phyloP scores from a whole-genome alignment of 2,797 vertebrate genomes.

The Sebastes kiyomatsui region DNA sequence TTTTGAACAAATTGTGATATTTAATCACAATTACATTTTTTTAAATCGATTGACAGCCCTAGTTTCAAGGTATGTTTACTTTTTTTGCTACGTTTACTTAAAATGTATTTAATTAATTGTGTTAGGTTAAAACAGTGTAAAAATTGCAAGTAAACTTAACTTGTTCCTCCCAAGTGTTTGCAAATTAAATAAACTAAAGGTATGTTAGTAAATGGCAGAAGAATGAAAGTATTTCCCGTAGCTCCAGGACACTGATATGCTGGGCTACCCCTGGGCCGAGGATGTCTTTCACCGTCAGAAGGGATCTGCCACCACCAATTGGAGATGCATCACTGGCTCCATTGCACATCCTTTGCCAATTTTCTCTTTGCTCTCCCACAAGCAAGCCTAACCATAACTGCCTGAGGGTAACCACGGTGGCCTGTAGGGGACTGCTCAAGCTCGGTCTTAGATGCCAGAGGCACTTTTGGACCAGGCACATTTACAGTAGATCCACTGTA shows the following conservation, averaged over 20 bases:
- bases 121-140: neutral
- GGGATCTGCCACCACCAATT: constrained; percentile 17
- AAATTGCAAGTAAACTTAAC: neutral
- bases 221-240: neutral
- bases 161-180: neutral
- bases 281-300: neutral
- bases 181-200: neutral
- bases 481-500: constrained; percentile 5
- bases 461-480: neutral
- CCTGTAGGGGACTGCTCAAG: constrained; percentile 13
- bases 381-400: constrained; percentile 22
- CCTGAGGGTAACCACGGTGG: constrained; percentile 30
- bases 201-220: neutral
- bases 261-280: neutral
- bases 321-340: constrained; percentile 32
- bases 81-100: neutral
- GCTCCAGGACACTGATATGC: neutral
- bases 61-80: neutral
- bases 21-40: fast-evolving
- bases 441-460: constrained; percentile 16
- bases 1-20: too few species aligned
- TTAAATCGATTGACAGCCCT: too few species aligned
- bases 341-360: neutral
- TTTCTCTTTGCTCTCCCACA: constrained; percentile 7
- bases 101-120: neutral